Evolutionary conservation across 2,113 vertebrate species (phyloP).

Genomic region (Noturus placidus): DNA sequence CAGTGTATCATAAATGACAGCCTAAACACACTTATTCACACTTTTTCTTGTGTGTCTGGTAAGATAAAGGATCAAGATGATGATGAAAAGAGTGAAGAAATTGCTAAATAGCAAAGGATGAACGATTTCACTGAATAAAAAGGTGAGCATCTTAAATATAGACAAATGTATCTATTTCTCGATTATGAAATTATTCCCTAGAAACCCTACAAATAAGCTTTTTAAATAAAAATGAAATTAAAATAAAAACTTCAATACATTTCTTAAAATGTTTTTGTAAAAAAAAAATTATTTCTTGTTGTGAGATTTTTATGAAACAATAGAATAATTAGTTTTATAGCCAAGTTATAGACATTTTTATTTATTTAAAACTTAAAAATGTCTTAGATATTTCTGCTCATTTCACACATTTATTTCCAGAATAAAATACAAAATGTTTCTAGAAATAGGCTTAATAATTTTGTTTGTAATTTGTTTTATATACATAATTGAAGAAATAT

Average conservation of each 20-base stretch:
- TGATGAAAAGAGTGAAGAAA: not conserved
- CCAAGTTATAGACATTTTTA: not conserved
- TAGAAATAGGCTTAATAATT: not conserved
- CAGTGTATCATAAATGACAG: conserved; percentile 10
- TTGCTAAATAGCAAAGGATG: not conserved
- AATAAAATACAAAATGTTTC: not conserved
- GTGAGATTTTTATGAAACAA: not conserved
- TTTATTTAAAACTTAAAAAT: not conserved
- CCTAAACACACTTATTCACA: conserved; percentile 1
- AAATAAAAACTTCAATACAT: not conserved
- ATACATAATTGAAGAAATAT: not conserved
- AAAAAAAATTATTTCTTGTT: not conserved
- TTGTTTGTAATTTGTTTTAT: not conserved
- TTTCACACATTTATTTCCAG: not conserved
- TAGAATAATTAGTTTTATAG: not conserved
- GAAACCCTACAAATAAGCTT: not conserved
- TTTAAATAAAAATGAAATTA: not conserved
- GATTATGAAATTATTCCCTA: not conserved
- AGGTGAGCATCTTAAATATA: not conserved
- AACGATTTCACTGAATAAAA: not conserved
- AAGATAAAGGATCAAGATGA: not conserved
- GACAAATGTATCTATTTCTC: not conserved
- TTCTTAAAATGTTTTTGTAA: not conserved
- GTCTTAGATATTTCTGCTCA: not conserved
- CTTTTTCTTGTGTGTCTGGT: not conserved